Conservation (phyloP, 1,140 invertebrate genomes). For the Pristionchus pacificus region DNA sequence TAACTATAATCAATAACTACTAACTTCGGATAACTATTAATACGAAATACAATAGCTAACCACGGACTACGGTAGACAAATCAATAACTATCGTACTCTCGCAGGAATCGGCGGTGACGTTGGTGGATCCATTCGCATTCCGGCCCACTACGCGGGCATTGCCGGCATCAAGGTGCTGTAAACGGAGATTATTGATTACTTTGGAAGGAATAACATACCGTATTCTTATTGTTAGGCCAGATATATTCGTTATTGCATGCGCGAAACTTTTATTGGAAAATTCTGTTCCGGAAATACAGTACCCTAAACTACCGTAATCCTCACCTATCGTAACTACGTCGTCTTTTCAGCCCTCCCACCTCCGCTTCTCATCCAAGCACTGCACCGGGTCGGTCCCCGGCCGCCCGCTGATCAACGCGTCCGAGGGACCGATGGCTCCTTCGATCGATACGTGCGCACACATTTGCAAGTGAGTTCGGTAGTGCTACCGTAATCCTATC, state of each 20-base stretch:
- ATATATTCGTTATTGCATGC: conserved; percentile 13
- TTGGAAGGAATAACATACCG: too few species aligned
- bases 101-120: conserved; percentile 58
- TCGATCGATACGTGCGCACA: conserved; percentile 15
- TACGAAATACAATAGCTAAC: too few species aligned
- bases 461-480: conserved; percentile 7
- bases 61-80: too few species aligned
- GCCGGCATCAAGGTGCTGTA: conserved; percentile 27
- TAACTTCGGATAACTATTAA: too few species aligned
- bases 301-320: too few species aligned
- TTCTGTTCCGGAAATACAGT: too few species aligned
- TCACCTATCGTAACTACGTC: conserved; percentile 6
- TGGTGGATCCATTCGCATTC: conserved; percentile 58
- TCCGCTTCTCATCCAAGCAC: conserved; percentile 31
- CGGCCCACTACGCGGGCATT: conserved; percentile 43
- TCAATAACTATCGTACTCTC: conserved; percentile 50
- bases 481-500: too few species aligned
- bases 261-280: too few species aligned
- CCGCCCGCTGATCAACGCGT: conserved; percentile 36
- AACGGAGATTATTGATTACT: background rate
- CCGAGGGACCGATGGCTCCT: conserved; percentile 35
- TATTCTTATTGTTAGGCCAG: conserved; percentile 14
- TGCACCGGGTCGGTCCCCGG: conserved; percentile 34
- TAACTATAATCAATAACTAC: too few species aligned
- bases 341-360: conserved; percentile 32